These are phyloP conservation scores for Drosophila picticornis DNA, from an alignment of 2,888 invertebrate species.

Conservation along the genomic window DNA sequence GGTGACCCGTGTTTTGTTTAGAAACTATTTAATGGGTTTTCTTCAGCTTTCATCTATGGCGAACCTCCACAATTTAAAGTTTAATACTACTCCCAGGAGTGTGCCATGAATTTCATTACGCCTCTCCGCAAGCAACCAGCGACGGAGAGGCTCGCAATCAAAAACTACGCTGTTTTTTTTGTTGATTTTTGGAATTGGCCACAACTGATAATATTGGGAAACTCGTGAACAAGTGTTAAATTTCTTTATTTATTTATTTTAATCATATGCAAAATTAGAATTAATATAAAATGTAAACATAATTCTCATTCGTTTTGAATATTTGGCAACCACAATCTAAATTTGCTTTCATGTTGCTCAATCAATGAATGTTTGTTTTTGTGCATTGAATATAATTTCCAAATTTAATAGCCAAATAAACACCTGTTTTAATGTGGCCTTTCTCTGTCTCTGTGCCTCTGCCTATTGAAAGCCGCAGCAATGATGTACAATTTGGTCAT, in stretches of 20 bases:
- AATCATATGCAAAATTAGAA: not conserved
- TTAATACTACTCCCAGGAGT: slow-evolving; percentile 56
- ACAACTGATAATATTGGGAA: slow-evolving; percentile 12
- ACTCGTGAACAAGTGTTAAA: not conserved
- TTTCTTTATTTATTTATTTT: not conserved
- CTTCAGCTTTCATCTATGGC: slow-evolving; percentile 44
- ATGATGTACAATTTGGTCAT: not conserved
- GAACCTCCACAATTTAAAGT: slow-evolving; percentile 40
- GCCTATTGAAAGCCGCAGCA: not conserved
- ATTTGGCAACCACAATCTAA: not conserved
- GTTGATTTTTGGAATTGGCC: not conserved
- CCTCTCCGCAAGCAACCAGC: slow-evolving; percentile 31
- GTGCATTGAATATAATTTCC: slow-evolving; percentile 14
- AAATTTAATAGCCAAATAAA: slow-evolving; percentile 8
- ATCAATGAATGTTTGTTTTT: slow-evolving; percentile 22
- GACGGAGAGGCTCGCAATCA: slow-evolving; percentile 45
- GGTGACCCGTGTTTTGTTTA: slow-evolving; percentile 52
- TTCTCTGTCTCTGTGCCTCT: not conserved
- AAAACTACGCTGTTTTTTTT: slow-evolving; percentile 25
- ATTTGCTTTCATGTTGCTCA: not conserved
- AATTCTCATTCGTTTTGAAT: not conserved
- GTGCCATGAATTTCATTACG: slow-evolving; percentile 62
- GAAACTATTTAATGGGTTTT: slow-evolving; percentile 65
- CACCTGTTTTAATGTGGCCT: slow-evolving; percentile 7
- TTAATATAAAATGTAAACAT: not conserved